Percentiles rank a stretch among this genome's conserved stretches.
Evolutionary conservation across 2,113 vertebrate species (phyloP).

Genomic region (Labrus mixtus): DNA sequence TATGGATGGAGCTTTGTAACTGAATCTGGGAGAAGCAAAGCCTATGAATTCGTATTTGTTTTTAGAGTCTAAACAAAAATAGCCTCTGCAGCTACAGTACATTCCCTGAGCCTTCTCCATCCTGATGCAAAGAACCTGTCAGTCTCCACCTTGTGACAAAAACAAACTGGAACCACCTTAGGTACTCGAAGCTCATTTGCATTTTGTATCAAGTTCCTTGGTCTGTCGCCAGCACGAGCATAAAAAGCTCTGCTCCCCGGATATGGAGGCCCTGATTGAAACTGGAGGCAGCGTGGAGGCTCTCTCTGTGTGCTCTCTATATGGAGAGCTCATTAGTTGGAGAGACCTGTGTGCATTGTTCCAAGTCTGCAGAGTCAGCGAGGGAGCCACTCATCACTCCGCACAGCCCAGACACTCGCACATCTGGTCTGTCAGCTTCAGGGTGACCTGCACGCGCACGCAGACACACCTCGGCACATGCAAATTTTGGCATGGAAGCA

Average conservation of each 20-base stretch:
- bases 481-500: slow-evolving; percentile 49
- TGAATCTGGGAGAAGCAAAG: slow-evolving; percentile 9
- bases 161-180: slow-evolving; percentile 73
- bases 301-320: slow-evolving; percentile 61
- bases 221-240: slow-evolving; percentile 65
- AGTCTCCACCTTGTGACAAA: slow-evolving; percentile 71
- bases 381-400: slow-evolving; percentile 79
- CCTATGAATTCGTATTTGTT: slow-evolving; percentile 33
- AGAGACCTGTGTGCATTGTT: slow-evolving; percentile 83
- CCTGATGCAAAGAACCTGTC: slow-evolving; percentile 62
- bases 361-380: slow-evolving; percentile 81
- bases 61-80: slow-evolving; percentile 57
- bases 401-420: slow-evolving; percentile 73
- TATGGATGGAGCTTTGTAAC: slow-evolving; percentile 35
- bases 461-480: slow-evolving; percentile 35
- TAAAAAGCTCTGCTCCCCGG: slow-evolving; percentile 71
- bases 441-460: slow-evolving; percentile 72
- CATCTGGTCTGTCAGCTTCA: slow-evolving; percentile 78
- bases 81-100: slow-evolving; percentile 56
- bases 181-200: slow-evolving; percentile 75
- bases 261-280: slow-evolving; percentile 77
- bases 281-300: slow-evolving; percentile 67
- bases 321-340: slow-evolving; percentile 80
- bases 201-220: slow-evolving; percentile 78
- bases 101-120: slow-evolving; percentile 44